Conservation (phyloP, 2,888 invertebrate species). For the Nemapogon koenigi region DNA sequence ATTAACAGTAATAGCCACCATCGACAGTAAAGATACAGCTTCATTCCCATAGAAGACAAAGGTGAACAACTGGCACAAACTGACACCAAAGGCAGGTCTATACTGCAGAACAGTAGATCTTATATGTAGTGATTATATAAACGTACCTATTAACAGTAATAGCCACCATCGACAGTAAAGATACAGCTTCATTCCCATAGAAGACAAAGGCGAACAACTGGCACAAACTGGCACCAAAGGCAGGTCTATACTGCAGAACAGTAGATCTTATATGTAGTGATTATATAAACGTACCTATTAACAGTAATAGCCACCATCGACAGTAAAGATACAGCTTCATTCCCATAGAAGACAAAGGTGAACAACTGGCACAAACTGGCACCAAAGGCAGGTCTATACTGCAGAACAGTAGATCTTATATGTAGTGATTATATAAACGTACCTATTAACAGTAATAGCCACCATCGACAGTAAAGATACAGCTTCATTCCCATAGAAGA, state of each 20-base stretch:
- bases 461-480: conserved; percentile 89
- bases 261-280: too few species aligned
- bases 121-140: too few species aligned
- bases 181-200: conserved; percentile 89
- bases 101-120: too few species aligned
- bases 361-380: conserved; percentile 81
- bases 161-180: conserved; percentile 87
- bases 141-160: conserved; percentile 85
- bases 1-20: conserved; percentile 90
- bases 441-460: conserved; percentile 89
- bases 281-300: conserved; percentile 80
- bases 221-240: conserved; percentile 77
- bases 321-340: conserved; percentile 84
- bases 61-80: conserved; percentile 83
- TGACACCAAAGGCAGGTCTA: conserved; percentile 77
- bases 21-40: conserved; percentile 84
- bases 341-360: conserved; percentile 88
- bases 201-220: conserved; percentile 87
- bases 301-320: conserved; percentile 91
- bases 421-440: too few species aligned
- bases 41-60: conserved; percentile 91
- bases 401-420: too few species aligned
- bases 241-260: too few species aligned
- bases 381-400: too few species aligned
- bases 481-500: conserved; percentile 90